These are phyloP conservation scores for Diabrotica balteata DNA, from an alignment of 2,888 invertebrate genomes.

Conservation along the genomic window DNA sequence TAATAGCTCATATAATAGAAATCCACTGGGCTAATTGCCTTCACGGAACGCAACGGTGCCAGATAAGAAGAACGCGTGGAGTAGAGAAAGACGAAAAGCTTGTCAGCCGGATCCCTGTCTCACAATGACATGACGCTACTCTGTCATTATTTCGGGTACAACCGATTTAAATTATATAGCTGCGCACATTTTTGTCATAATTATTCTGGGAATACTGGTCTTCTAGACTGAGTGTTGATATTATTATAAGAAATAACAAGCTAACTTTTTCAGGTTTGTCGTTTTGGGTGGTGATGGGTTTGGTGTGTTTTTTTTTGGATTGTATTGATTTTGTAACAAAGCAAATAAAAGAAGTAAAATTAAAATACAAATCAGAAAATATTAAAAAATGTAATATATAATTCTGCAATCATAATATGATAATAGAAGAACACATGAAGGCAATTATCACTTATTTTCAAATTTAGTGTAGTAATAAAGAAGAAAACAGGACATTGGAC, in stretches of 20 bases:
- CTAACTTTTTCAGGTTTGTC: constrained; percentile 43
- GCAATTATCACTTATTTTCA: too few species aligned
- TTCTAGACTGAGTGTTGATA: constrained; percentile 35
- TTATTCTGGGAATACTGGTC: constrained; percentile 53
- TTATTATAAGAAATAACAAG: constrained; percentile 51
- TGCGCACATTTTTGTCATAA: constrained; percentile 56
- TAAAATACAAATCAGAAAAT: too few species aligned
- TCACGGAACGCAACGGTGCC: neutral
- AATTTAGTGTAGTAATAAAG: too few species aligned
- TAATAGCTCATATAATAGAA: too few species aligned
- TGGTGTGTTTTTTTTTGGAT: too few species aligned
- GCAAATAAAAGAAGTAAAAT: too few species aligned
- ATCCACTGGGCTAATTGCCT: too few species aligned
- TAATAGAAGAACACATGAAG: too few species aligned
- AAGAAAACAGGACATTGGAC: too few species aligned
- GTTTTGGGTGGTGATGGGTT: constrained; percentile 1
- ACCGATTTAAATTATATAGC: constrained; percentile 56
- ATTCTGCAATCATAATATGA: too few species aligned
- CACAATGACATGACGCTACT: constrained; percentile 56
- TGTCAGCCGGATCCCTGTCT: constrained; percentile 49
- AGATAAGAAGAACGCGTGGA: neutral
- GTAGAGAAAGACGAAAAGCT: constrained; percentile 18
- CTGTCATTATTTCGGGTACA: constrained; percentile 54
- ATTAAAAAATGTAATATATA: too few species aligned
- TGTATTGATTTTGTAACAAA: too few species aligned